phyloP scores from a whole-genome alignment of 1,140 invertebrate species.

The Drosophila hydei region DNA sequence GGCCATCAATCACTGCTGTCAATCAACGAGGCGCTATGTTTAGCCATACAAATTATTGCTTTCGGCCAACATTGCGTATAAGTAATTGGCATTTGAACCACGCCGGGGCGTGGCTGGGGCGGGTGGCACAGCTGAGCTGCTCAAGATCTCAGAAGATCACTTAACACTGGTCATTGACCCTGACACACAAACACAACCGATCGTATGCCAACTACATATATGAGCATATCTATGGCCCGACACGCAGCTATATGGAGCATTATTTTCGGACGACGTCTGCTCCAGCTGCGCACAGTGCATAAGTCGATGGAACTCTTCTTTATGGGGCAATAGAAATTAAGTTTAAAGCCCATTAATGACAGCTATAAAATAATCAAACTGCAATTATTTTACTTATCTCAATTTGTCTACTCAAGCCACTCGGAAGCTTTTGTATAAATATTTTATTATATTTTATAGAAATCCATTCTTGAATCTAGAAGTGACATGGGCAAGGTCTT shows the following conservation, averaged over 20 bases:
- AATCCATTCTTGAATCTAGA: too few relatives aligned
- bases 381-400: too few relatives aligned
- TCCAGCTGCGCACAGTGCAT: too few relatives aligned
- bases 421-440: too few relatives aligned
- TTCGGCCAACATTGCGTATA: constrained; percentile 57
- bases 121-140: not conserved
- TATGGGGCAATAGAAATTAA: too few relatives aligned
- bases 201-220: too few relatives aligned
- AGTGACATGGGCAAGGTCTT: too few relatives aligned
- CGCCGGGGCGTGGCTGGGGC: not conserved
- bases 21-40: constrained; percentile 54
- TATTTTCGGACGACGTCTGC: not conserved
- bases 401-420: too few relatives aligned
- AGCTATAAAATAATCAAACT: too few relatives aligned
- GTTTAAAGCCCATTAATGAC: too few relatives aligned
- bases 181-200: constrained; percentile 7
- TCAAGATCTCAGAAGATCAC: constrained; percentile 17
- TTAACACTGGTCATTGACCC: constrained; percentile 21
- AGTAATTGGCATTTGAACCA: constrained; percentile 51
- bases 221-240: not conserved
- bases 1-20: constrained; percentile 74
- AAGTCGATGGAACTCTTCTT: too few relatives aligned
- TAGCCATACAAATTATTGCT: constrained; percentile 32
- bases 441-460: too few relatives aligned
- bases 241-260: not conserved